These are phyloP conservation scores for Elgonia sp. DNA, from an alignment of 2,888 invertebrate genomes.

Conservation along the genomic window DNA sequence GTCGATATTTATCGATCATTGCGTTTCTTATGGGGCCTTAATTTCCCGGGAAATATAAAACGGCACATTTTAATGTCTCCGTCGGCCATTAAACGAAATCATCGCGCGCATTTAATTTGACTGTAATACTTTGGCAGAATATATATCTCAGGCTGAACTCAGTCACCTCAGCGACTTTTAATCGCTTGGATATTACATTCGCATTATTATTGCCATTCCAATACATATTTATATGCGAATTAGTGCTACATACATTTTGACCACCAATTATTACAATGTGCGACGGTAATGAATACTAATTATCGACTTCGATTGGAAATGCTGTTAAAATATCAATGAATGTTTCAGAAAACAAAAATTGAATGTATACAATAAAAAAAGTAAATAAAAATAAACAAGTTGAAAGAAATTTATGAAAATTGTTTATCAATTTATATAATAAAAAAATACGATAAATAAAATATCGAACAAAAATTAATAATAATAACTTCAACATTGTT, in stretches of 20 bases:
- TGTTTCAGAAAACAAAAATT: too few species aligned
- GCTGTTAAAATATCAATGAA: too few species aligned
- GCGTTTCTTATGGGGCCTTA: conserved; percentile 42
- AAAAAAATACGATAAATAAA: too few species aligned
- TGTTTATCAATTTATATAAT: too few species aligned
- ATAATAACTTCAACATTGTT: too few species aligned
- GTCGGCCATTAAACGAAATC: conserved; percentile 32
- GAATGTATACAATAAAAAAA: too few species aligned
- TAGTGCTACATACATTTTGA: conserved; percentile 36
- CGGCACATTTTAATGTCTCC: conserved; percentile 31
- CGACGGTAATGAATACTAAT: conserved; percentile 46
- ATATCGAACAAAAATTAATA: too few species aligned
- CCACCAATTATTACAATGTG: conserved; percentile 42
- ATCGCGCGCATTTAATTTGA: conserved; percentile 52
- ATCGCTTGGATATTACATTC: conserved; percentile 21
- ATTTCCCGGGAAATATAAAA: conserved; percentile 44
- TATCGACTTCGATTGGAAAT: neutral
- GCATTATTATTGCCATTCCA: conserved; percentile 52
- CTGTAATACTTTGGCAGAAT: conserved; percentile 44
- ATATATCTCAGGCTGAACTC: conserved; percentile 12
- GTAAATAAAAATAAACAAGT: too few species aligned
- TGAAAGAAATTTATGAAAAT: too few species aligned
- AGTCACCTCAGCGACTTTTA: conserved; percentile 33
- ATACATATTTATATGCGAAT: conserved; percentile 57
- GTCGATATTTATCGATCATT: conserved; percentile 60